Evolutionary conservation across 2,797 vertebrate species (phyloP).

Genomic region (Hylomyscus alleni): DNA sequence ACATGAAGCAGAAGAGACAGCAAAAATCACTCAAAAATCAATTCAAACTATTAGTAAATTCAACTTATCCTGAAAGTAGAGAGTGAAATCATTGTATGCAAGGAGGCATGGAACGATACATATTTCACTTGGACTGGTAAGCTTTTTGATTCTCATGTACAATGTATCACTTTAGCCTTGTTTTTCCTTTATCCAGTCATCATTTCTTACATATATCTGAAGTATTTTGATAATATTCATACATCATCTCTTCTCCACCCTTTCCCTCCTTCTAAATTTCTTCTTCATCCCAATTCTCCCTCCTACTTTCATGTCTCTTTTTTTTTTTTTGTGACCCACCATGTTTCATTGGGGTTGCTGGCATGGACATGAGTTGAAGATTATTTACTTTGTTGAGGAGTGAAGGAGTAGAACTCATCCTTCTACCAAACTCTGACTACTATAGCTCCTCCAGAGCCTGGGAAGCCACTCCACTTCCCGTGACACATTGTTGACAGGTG

Average conservation of each 20-base stretch:
- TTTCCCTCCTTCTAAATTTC: not conserved
- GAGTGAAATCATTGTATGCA: not conserved
- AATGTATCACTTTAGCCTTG: not conserved
- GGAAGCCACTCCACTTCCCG: not conserved
- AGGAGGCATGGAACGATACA: not conserved
- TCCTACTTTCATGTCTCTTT: no score
- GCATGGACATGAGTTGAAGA: not conserved
- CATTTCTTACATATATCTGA: not conserved
- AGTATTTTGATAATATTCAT: not conserved
- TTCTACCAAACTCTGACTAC: not conserved
- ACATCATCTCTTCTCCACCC: not conserved
- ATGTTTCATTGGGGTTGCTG: not conserved
- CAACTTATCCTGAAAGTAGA: not conserved
- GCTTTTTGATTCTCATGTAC: no score
- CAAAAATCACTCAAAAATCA: not conserved
- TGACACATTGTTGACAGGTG: no score
- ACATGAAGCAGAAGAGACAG: slow-evolving; percentile 9
- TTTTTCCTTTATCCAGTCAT: not conserved
- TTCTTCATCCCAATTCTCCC: not conserved
- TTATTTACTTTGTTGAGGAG: no score
- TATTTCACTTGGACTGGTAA: not conserved
- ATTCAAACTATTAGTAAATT: not conserved
- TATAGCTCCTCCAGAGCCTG: not conserved
- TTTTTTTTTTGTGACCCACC: not conserved
- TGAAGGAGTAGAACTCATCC: not conserved